Evolutionary conservation across 2,113 vertebrate species (phyloP).

Genomic region (Apus apus): DNA sequence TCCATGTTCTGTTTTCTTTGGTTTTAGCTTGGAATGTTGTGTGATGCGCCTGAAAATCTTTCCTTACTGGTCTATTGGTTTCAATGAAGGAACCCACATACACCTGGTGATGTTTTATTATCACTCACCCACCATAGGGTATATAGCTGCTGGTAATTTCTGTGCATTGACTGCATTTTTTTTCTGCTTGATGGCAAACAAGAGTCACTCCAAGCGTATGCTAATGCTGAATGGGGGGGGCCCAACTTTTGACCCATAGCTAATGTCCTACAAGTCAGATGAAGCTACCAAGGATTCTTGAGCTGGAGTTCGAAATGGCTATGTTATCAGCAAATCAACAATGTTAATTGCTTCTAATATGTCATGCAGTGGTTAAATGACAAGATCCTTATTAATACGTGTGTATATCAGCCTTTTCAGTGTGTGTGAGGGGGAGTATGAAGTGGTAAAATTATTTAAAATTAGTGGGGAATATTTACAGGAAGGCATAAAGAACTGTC

Average conservation of each 20-base stretch:
- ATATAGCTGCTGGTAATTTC: constrained; percentile 25
- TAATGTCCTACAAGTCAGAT: constrained; percentile 66
- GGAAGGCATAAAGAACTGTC: constrained; percentile 67
- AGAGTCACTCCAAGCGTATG: constrained; percentile 42
- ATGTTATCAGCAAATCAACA: constrained; percentile 68
- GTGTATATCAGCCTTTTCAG: constrained; percentile 24
- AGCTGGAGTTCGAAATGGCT: constrained; percentile 56
- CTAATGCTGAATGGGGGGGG: constrained; percentile 43
- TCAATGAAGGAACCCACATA: neutral
- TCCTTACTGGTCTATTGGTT: neutral
- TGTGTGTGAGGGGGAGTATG: constrained; percentile 22
- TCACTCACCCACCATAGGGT: neutral
- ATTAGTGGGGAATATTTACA: constrained; percentile 70
- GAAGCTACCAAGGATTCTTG: constrained; percentile 58
- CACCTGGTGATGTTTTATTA: constrained; percentile 17
- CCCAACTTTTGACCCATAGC: constrained; percentile 70
- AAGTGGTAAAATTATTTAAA: constrained; percentile 61
- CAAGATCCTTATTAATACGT: constrained; percentile 49
- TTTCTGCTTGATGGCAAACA: constrained; percentile 51
- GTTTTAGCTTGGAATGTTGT: neutral
- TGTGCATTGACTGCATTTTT: constrained; percentile 12
- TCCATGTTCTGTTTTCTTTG: neutral
- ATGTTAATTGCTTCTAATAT: constrained; percentile 57
- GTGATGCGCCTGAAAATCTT: neutral
- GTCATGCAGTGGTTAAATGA: constrained; percentile 37